These are phyloP conservation scores for Rhagonycha fulva DNA, from an alignment of 2,888 invertebrate species.

Conservation along the genomic window DNA sequence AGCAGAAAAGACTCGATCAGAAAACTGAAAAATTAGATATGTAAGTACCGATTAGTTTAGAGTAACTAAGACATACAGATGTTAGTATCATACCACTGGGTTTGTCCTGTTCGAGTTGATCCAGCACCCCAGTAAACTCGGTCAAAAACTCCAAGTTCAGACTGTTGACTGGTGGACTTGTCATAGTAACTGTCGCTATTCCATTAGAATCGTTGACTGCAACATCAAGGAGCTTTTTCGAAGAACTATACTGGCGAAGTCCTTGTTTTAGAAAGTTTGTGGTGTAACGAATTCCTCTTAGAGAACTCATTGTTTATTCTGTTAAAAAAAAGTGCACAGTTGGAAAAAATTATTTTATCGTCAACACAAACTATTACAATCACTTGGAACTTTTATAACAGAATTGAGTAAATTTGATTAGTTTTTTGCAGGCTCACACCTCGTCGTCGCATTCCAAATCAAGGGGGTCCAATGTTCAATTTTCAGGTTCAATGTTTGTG, in stretches of 20 bases:
- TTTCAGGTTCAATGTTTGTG: too few species aligned
- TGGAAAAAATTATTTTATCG: too few species aligned
- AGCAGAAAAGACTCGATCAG: slow-evolving; percentile 76
- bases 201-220: slow-evolving; percentile 54
- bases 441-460: too few species aligned
- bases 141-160: slow-evolving; percentile 74
- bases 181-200: slow-evolving; percentile 74
- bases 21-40: slow-evolving; percentile 56
- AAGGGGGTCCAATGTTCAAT: too few species aligned
- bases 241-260: not conserved
- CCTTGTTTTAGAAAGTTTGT: not conserved
- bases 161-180: slow-evolving; percentile 80
- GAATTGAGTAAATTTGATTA: too few species aligned
- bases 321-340: not conserved
- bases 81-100: slow-evolving; percentile 78
- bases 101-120: slow-evolving; percentile 68
- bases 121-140: slow-evolving; percentile 66
- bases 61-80: slow-evolving; percentile 63
- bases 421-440: too few species aligned
- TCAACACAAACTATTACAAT: not conserved
- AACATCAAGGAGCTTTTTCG: slow-evolving; percentile 5
- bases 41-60: not conserved
- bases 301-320: not conserved
- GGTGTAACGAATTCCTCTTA: not conserved
- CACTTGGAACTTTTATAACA: not conserved